Base-by-base conservation (phyloP, 1,140 invertebrate species). In the Protaetia brevitarsis region DNA sequence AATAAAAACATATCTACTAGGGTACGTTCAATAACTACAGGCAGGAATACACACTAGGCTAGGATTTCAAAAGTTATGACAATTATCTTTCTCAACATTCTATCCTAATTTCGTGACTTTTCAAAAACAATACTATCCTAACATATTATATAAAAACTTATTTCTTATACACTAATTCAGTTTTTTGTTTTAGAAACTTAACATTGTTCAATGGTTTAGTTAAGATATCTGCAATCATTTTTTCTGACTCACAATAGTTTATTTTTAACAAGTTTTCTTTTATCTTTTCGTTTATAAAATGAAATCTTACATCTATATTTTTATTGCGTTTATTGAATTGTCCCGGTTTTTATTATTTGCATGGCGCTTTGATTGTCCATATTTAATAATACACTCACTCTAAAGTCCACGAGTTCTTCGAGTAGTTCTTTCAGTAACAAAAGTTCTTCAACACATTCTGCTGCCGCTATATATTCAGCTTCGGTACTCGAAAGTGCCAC, bases 401-500 rank as follows among this genome's bases (percentile, higher is more conserved):
- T 16, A 26, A 7, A 8, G n/a, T 26, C 21, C 27, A 8, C n/a
- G n/a, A 63, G 10, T 37, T 63, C 61, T 26, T 63, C 10, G 3
- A 37, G 3, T 16, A 61, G 31, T 5, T 8, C 16, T 30, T 65
- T 63, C 21, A 78, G 41, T 72, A 71, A 77, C n/a, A 77, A 60
- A 11, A 73, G 64, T 37, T 78, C 72, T 68, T 78, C 77, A 7
- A 69, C 41, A 21, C 68, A 69, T 61, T 76, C 69, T 66, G 71
- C 67, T 11, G 70, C 71, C 34, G 76, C 72, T 2, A 78, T 45
- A 73, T 72, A 76, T 60, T 82, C 80, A 19, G 79, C 73, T 69
- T 82, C 79, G n/a, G 76, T 80, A 11, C 78, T 79, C 3, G 72
- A 74, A 6, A 76, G 31, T 58, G 74, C 68, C 30, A 73, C 65